Evolutionary conservation across 2,888 invertebrate species (phyloP).

Genomic region (Andrena chrysosceles): DNA sequence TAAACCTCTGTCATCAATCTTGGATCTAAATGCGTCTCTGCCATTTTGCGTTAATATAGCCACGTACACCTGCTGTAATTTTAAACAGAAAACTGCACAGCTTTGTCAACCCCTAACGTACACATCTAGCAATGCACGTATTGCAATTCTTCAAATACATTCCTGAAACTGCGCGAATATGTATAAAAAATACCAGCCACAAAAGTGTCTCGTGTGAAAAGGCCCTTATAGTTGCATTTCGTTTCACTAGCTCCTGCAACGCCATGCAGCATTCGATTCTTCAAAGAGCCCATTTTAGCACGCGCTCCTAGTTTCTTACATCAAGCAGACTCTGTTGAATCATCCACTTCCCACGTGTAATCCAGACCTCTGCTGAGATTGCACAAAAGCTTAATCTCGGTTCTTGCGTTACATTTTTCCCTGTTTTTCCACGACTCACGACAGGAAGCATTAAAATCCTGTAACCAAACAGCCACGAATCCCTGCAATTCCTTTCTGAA

Average conservation of each 20-base stretch:
- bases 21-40: no score
- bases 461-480: neutral
- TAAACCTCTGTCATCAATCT: no score
- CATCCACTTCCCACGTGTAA: conserved; percentile 62
- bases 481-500: neutral
- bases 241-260: conserved; percentile 39
- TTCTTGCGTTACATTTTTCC: conserved; percentile 26
- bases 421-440: neutral
- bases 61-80: no score
- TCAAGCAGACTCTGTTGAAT: conserved; percentile 58
- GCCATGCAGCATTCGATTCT: conserved; percentile 17
- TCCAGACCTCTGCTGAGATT: conserved; percentile 46
- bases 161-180: no score
- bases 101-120: no score
- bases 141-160: no score
- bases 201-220: no score
- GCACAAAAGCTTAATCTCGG: conserved; percentile 53
- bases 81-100: no score
- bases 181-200: no score
- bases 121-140: no score
- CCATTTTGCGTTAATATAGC: no score
- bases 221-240: conserved; percentile 21
- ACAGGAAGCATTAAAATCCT: neutral
- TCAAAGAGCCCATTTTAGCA: conserved; percentile 39
- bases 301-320: conserved; percentile 63